Percentiles rank a stretch among this genome's conserved stretches.
These are phyloP conservation scores for Lithophane ornitopus DNA, from an alignment of 2,888 invertebrate species.

Conservation along the genomic window DNA sequence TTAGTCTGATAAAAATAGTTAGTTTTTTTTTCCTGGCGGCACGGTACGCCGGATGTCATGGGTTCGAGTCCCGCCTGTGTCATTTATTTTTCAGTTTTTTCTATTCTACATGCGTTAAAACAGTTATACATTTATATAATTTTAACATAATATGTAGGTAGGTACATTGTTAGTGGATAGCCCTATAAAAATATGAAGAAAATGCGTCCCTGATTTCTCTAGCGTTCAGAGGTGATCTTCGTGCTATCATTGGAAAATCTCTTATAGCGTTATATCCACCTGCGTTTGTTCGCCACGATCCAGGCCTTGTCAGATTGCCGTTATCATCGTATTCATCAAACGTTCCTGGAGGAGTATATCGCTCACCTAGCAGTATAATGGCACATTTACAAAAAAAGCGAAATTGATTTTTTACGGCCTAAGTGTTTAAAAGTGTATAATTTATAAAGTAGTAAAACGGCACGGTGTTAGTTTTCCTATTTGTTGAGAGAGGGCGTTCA, in stretches of 20 bases:
- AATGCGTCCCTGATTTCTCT: slow-evolving; percentile 57
- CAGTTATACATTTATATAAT: slow-evolving; percentile 35
- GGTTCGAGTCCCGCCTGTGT: slow-evolving; percentile 42
- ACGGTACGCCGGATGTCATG: slow-evolving; percentile 40
- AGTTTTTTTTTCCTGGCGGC: slow-evolving; percentile 41
- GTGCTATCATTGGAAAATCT: slow-evolving; percentile 55
- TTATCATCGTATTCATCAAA: slow-evolving; percentile 57
- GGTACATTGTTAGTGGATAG: slow-evolving; percentile 26
- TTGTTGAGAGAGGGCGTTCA: no score
- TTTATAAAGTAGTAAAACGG: no score
- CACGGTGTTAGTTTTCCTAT: no score
- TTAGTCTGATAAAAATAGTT: slow-evolving; percentile 38
- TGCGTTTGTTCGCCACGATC: slow-evolving; percentile 53
- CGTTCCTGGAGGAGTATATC: slow-evolving; percentile 62
- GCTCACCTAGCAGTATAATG: no score
- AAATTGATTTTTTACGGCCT: no score
- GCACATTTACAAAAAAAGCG: no score
- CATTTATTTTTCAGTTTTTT: slow-evolving; percentile 41
- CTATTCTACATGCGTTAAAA: slow-evolving; percentile 39
- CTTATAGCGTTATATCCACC: slow-evolving; percentile 51
- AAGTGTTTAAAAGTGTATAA: no score
- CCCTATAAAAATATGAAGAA: slow-evolving; percentile 52
- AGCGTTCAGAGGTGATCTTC: slow-evolving; percentile 56
- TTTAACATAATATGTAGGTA: slow-evolving; percentile 24
- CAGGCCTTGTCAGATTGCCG: slow-evolving; percentile 45